Percentiles rank a stretch among this genome's conserved stretches.
Conservation (phyloP, 2,888 invertebrate species). For the Stegana nigrithorax region DNA sequence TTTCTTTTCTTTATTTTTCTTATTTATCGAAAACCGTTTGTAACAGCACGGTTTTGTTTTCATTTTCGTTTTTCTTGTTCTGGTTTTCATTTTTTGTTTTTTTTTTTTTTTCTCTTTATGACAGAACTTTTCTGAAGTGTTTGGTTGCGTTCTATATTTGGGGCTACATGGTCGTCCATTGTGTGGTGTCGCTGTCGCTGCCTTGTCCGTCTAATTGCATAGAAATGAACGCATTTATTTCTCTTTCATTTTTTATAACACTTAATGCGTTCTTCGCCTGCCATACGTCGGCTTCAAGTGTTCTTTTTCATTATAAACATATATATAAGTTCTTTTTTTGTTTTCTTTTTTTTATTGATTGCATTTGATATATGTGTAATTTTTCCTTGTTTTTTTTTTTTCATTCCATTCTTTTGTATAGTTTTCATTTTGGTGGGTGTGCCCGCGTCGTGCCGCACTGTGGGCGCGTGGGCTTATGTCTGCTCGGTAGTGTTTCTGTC, state of each 20-base stretch:
- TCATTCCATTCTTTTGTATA: not conserved
- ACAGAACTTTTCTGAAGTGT: not conserved
- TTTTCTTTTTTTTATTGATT: not conserved
- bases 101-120: conserved; percentile 2
- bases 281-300: no score
- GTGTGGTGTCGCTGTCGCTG: not conserved
- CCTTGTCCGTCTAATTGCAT: conserved; percentile 46
- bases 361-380: not conserved
- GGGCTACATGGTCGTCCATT: not conserved
- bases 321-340: no score
- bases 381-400: not conserved
- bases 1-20: not conserved
- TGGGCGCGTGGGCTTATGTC: not conserved
- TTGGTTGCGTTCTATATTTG: no score
- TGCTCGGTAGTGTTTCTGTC: not conserved
- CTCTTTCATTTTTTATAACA: conserved; percentile 10
- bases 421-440: not conserved
- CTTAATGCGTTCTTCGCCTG: not conserved
- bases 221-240: conserved; percentile 36
- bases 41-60: not conserved
- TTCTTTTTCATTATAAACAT: no score
- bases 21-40: conserved; percentile 13
- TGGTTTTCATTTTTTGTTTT: not conserved
- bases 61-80: not conserved
- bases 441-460: not conserved